Conservation (phyloP, 1,140 invertebrate species). For the Andrena cerasifolii region DNA sequence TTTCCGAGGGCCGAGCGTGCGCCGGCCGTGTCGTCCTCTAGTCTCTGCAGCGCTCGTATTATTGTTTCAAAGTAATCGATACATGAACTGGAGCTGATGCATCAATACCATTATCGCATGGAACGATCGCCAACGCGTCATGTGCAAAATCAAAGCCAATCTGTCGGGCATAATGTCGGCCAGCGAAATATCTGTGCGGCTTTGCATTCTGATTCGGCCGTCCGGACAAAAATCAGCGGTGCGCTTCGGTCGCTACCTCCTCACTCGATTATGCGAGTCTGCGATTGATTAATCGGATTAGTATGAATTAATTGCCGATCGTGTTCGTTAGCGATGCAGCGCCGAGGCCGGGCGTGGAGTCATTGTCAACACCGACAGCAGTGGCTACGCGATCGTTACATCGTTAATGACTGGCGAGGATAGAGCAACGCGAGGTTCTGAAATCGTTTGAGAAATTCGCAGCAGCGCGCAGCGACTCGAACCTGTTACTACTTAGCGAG, state of each 20-base stretch:
- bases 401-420: no score
- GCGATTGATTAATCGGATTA: background rate
- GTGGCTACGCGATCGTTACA: background rate
- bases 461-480: constrained; percentile 2
- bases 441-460: constrained; percentile 19
- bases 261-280: background rate
- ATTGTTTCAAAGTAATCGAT: constrained; percentile 41
- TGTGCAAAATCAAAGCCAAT: constrained; percentile 43
- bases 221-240: background rate
- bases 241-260: no score
- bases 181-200: constrained; percentile 36
- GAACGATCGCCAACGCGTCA: constrained; percentile 29
- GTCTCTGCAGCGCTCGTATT: background rate
- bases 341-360: no score
- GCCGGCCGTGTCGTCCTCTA: no score
- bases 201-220: constrained; percentile 1
- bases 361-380: no score
- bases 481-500: constrained; percentile 25
- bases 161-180: constrained; percentile 39
- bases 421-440: no score
- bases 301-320: background rate
- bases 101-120: constrained; percentile 35
- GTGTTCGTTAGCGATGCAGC: background rate
- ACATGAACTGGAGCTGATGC: constrained; percentile 6
- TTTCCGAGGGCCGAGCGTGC: background rate